Evolutionary conservation across 2,113 vertebrate species (phyloP), one percentile per base, ranked within the genome.

Genomic region (Sula dactylatra): DNA sequence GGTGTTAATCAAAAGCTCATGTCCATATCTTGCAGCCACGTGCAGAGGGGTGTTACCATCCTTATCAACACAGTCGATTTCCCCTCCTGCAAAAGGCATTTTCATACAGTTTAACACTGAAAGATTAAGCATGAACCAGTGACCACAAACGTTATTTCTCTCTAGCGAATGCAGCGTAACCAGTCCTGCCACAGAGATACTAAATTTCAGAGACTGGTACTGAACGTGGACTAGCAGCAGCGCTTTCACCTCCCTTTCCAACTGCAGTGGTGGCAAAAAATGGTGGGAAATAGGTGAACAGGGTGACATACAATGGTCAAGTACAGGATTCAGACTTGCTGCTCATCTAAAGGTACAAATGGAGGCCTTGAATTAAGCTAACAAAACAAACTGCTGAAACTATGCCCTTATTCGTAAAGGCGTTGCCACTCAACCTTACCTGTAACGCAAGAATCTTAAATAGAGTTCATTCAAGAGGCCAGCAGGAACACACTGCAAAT

Each of bases 21-120:
- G 99, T 49, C 99, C 99, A 0, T 99, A 99, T 97, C 99, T 98
- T 16, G 99, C 99, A 55, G 99, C 99, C 56, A 99, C 98, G 21
- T 99, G 99, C 59, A 99, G 98, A 15, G 99, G 99, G 3, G 99
- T 99, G 98, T 99, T 99, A 19, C 99, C 99, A 24, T 99, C 99
- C 89, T 99, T 99, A 97, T 99, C 99, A 93, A 99, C 98, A 44
- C 99, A 98, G 98, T 99, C 99, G 1, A 99, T 99, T 97, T 99
- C 99, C 16, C 99, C 99, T 56, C 99, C 99, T 99, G 96, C 50
- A 98, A 98, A 73, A 97, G 61, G 97, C 17, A 93, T 96, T 97
- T 96, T 42, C 79, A 92, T 17, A 78, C 8, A 65, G 71, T 44
- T 82, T 86, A 90, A 94, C 12, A 34, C 49, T 32, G 31, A 78